Conservation (phyloP, 2,113 vertebrate species). For the Hassar affinis region DNA sequence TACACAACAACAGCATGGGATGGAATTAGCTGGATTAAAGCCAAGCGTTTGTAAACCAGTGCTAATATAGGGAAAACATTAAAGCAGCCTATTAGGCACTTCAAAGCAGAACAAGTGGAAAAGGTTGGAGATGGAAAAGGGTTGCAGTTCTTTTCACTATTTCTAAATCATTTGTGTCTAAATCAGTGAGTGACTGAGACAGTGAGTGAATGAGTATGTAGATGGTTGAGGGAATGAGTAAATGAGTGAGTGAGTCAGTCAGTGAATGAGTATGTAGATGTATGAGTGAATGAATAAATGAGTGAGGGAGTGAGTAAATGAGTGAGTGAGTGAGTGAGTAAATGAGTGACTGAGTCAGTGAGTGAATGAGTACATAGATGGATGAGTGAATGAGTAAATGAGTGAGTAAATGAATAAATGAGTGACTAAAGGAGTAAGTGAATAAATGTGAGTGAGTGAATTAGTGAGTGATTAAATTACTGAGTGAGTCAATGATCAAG, state of each 20-base stretch:
- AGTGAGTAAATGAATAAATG: too few species aligned
- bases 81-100: conserved; percentile 14
- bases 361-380: not conserved
- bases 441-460: too few species aligned
- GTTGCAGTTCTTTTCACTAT: not conserved
- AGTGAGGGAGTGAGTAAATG: not conserved
- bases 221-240: not conserved
- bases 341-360: not conserved
- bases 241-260: not conserved
- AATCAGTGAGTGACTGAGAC: not conserved
- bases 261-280: not conserved
- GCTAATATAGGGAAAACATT: conserved; percentile 28
- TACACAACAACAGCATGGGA: conserved; percentile 19
- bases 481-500: too few species aligned
- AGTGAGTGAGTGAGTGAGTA: not conserved
- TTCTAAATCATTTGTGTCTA: not conserved
- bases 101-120: not conserved
- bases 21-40: conserved; percentile 21
- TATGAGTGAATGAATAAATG: not conserved
- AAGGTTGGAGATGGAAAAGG: not conserved
- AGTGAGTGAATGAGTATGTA: not conserved
- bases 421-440: too few species aligned
- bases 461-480: too few species aligned
- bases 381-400: too few species aligned
- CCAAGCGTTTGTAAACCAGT: conserved; percentile 19